A percentile compares a stretch with the other conserved stretches of the same genome.
These are phyloP conservation scores for Rhagoletis zephyria DNA, from an alignment of 1,140 invertebrate species.

Conservation along the genomic window DNA sequence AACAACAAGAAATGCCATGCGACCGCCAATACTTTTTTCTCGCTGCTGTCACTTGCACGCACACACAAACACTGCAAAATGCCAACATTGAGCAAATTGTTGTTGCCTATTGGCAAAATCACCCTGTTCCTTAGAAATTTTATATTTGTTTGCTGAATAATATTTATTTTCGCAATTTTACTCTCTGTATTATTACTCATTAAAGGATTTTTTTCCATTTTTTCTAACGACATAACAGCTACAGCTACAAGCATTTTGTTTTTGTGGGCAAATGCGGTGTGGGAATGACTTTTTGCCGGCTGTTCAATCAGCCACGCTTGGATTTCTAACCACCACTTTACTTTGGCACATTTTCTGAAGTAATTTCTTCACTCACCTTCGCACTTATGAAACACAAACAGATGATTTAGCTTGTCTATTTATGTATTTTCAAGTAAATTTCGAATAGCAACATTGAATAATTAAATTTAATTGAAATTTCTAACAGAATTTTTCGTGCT, in stretches of 20 bases:
- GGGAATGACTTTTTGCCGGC: slow-evolving; percentile 41
- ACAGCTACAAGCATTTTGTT: neutral
- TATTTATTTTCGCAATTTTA: neutral
- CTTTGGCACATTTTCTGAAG: neutral
- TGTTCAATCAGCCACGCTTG: neutral
- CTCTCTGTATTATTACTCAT: neutral
- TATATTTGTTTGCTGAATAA: slow-evolving; percentile 17
- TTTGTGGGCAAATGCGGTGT: slow-evolving; percentile 24
- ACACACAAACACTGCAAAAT: neutral
- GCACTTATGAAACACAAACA: slow-evolving; percentile 37
- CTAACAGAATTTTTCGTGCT: slow-evolving; percentile 45
- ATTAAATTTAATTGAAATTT: slow-evolving; percentile 46
- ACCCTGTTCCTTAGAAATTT: neutral
- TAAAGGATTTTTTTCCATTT: neutral
- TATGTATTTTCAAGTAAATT: slow-evolving; percentile 18
- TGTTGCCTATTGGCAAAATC: neutral
- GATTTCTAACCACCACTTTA: neutral
- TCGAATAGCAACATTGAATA: slow-evolving; percentile 42
- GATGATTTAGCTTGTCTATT: slow-evolving; percentile 46
- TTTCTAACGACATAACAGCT: neutral
- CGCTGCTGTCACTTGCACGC: neutral
- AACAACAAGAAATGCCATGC: neutral
- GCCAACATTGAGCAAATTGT: slow-evolving; percentile 31
- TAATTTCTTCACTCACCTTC: slow-evolving; percentile 19
- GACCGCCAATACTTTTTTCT: neutral